phyloP scores from a whole-genome alignment of 1,140 invertebrate genomes.

The Euura lappo region DNA sequence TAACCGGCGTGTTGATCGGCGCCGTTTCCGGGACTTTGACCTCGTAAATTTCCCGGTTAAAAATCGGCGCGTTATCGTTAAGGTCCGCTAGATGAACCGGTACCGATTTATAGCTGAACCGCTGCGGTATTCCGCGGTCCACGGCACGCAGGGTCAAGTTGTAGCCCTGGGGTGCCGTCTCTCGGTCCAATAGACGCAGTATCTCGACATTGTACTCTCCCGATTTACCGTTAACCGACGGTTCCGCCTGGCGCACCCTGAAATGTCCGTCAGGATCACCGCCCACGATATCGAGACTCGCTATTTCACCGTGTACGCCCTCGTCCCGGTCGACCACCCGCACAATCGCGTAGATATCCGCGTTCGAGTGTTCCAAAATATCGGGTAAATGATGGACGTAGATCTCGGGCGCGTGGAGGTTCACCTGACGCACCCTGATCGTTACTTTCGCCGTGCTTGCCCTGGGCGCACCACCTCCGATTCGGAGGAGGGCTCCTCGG shows the following conservation, averaged over 20 bases:
- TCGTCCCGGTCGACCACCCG: slow-evolving; percentile 82
- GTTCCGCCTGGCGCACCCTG: slow-evolving; percentile 66
- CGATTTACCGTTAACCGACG: slow-evolving; percentile 43
- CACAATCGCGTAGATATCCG: slow-evolving; percentile 90
- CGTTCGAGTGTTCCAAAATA: slow-evolving; percentile 83
- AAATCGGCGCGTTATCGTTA: slow-evolving; percentile 87
- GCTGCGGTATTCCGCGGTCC: slow-evolving; percentile 82
- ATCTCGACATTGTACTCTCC: slow-evolving; percentile 81
- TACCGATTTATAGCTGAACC: slow-evolving; percentile 76
- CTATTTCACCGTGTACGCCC: slow-evolving; percentile 84
- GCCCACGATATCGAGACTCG: slow-evolving; percentile 83
- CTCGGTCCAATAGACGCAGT: slow-evolving; percentile 77
- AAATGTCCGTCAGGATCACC: slow-evolving; percentile 90
- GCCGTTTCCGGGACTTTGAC: slow-evolving; percentile 87
- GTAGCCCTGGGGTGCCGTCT: slow-evolving; percentile 78
- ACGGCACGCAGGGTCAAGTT: slow-evolving; percentile 85
- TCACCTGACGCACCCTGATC: slow-evolving; percentile 84
- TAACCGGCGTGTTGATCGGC: slow-evolving; percentile 86
- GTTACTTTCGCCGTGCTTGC: slow-evolving; percentile 76
- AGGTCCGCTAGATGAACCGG: slow-evolving; percentile 80
- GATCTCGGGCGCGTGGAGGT: slow-evolving; percentile 86
- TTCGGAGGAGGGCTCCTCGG: slow-evolving; percentile 71
- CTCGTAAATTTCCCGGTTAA: slow-evolving; percentile 87
- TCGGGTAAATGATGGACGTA: slow-evolving; percentile 78
- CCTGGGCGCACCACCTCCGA: slow-evolving; percentile 63